Conservation (phyloP, 2,888 invertebrate species). For the Archips xylosteana region DNA sequence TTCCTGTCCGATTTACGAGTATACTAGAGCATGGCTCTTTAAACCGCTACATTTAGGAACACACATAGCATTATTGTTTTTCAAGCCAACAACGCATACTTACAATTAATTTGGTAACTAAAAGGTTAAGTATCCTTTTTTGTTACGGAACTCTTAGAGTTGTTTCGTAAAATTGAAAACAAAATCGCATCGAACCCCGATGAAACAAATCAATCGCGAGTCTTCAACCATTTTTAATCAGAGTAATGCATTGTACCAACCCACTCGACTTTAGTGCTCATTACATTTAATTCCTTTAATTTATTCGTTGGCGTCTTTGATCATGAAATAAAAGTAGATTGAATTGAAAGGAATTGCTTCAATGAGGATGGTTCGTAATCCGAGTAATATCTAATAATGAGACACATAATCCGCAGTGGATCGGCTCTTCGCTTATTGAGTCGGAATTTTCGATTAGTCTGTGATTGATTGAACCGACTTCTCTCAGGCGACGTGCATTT, state of each 20-base stretch:
- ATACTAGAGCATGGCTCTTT: too few species aligned
- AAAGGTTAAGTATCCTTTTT: neutral
- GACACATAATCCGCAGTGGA: conserved; percentile 77
- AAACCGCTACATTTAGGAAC: too few species aligned
- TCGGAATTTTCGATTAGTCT: conserved; percentile 83
- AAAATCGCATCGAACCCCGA: conserved; percentile 39
- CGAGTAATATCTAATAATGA: conserved; percentile 78
- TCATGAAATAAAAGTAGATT: conserved; percentile 64
- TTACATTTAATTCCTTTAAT: conserved; percentile 63
- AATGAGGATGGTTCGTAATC: conserved; percentile 60
- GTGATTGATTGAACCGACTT: conserved; percentile 83
- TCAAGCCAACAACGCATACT: too few species aligned
- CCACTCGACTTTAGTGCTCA: conserved; percentile 54
- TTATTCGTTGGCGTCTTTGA: conserved; percentile 63
- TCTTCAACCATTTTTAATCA: conserved; percentile 41
- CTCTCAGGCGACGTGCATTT: conserved; percentile 76
- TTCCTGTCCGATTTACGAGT: too few species aligned
- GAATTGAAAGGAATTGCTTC: conserved; percentile 63
- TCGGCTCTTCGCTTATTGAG: conserved; percentile 76
- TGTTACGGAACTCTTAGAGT: neutral
- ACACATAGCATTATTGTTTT: too few species aligned
- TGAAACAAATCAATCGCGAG: conserved; percentile 39
- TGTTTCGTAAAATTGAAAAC: neutral
- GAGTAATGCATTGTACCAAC: conserved; percentile 57
- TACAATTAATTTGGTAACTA: too few species aligned